These are phyloP conservation scores for Clarias fuscus DNA, from an alignment of 2,797 vertebrate species.

Conservation along the genomic window DNA sequence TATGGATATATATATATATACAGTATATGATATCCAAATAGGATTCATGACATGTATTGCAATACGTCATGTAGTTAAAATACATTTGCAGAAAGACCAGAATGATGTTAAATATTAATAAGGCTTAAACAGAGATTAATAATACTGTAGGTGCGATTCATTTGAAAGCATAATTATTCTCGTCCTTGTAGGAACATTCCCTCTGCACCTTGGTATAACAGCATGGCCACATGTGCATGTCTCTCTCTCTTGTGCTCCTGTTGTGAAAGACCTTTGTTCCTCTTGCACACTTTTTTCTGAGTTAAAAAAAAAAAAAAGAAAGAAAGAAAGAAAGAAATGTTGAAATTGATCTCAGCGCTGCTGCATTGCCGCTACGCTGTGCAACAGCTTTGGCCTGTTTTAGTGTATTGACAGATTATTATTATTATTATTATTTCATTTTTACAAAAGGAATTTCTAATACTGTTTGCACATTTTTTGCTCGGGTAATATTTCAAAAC, in stretches of 20 bases:
- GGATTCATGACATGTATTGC: not conserved
- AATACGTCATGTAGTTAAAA: not conserved
- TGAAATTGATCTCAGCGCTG: not conserved
- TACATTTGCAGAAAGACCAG: too few relatives aligned
- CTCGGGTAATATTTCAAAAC: not conserved
- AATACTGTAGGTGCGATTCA: not conserved
- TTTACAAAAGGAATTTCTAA: too few relatives aligned
- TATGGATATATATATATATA: not conserved
- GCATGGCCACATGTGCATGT: not conserved
- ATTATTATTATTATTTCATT: too few relatives aligned
- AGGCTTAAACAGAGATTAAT: not conserved
- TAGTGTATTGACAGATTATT: not conserved
- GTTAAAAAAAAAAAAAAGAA: not conserved
- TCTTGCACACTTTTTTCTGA: slow-evolving; percentile 16
- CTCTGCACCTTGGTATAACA: not conserved
- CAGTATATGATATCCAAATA: not conserved
- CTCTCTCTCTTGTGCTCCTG: not conserved
- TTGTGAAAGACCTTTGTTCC: slow-evolving; percentile 36
- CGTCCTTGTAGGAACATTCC: not conserved
- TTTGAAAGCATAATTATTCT: not conserved
- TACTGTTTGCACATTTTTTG: not conserved
- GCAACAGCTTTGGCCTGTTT: not conserved
- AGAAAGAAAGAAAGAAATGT: not conserved
- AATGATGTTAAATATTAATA: not conserved
- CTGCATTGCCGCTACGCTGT: not conserved